Evolutionary conservation across 2,797 vertebrate species (phyloP).

Genomic region (Cetoscarus ocellatus): DNA sequence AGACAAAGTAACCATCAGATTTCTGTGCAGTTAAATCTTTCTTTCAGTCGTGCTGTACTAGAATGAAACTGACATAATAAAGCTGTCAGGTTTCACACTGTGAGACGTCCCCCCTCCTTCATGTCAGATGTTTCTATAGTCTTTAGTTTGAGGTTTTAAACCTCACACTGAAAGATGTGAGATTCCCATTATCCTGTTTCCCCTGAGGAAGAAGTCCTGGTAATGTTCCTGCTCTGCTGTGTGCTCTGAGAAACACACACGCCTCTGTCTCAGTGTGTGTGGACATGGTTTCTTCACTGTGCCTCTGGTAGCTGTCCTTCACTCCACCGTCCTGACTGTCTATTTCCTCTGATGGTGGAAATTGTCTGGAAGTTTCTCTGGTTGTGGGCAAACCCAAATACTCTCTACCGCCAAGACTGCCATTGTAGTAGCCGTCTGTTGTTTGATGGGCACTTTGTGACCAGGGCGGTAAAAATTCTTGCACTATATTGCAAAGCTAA

Average conservation of each 20-base stretch:
- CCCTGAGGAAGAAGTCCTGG: not conserved
- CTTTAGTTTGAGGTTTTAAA: not conserved
- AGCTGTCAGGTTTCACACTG: not conserved
- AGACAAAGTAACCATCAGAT: too few relatives aligned
- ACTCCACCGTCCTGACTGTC: not conserved
- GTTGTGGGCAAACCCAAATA: too few relatives aligned
- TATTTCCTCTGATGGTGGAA: too few relatives aligned
- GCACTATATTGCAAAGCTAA: too few relatives aligned
- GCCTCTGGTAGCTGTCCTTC: not conserved
- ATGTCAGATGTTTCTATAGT: too few relatives aligned
- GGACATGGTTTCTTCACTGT: not conserved
- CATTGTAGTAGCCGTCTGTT: too few relatives aligned
- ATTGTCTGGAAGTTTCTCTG: too few relatives aligned
- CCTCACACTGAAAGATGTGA: conserved; percentile 16
- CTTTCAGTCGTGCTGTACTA: not conserved
- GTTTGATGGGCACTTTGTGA: too few relatives aligned
- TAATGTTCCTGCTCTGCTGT: conserved; percentile 13
- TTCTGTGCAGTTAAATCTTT: too few relatives aligned
- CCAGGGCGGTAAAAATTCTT: too few relatives aligned
- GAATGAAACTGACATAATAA: fast-evolving
- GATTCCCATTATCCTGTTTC: conserved; percentile 8
- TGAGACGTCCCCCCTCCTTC: not conserved
- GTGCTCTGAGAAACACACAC: conserved; percentile 1
- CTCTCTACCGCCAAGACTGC: too few relatives aligned
- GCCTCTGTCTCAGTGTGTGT: not conserved